These are phyloP conservation scores for Tricholauxania praeusta DNA, from an alignment of 2,888 invertebrate genomes.

Conservation along the genomic window DNA sequence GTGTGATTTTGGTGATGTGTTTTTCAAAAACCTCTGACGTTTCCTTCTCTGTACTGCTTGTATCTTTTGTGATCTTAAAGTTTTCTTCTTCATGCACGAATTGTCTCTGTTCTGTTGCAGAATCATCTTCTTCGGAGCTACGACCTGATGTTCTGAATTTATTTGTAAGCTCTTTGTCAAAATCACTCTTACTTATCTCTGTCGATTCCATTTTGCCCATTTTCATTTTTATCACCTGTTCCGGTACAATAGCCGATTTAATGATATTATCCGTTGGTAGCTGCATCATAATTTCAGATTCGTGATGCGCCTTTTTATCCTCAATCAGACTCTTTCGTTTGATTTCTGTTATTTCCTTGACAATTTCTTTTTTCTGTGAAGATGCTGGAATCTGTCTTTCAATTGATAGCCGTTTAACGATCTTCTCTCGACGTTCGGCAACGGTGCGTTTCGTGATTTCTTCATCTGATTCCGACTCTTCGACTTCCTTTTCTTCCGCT, in stretches of 20 bases:
- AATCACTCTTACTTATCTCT: conserved; percentile 65
- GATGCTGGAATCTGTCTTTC: conserved; percentile 79
- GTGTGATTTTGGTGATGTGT: conserved; percentile 34
- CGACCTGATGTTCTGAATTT: conserved; percentile 65
- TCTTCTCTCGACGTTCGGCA: conserved; percentile 81
- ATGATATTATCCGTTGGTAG: conserved; percentile 67
- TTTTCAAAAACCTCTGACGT: conserved; percentile 40
- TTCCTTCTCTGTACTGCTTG: conserved; percentile 49
- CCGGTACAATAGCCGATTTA: conserved; percentile 64
- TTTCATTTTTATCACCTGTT: conserved; percentile 67
- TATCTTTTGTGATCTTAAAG: conserved; percentile 54
- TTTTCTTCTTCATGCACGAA: conserved; percentile 40
- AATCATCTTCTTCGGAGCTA: conserved; percentile 56
- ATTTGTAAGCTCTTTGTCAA: conserved; percentile 66
- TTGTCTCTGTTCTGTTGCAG: conserved; percentile 29
- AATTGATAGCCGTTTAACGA: conserved; percentile 78
- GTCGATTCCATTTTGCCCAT: conserved; percentile 64
- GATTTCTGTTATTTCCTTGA: conserved; percentile 79
- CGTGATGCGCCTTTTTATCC: conserved; percentile 67
- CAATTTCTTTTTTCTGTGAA: conserved; percentile 79
- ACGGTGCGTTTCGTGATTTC: conserved; percentile 78
- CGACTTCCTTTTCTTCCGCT: conserved; percentile 81
- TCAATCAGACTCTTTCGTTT: conserved; percentile 74
- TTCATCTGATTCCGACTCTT: conserved; percentile 74
- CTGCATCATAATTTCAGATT: conserved; percentile 68